These are phyloP conservation scores for Nectonema munidae DNA, from an alignment of 2,888 invertebrate genomes.

Conservation along the genomic window DNA sequence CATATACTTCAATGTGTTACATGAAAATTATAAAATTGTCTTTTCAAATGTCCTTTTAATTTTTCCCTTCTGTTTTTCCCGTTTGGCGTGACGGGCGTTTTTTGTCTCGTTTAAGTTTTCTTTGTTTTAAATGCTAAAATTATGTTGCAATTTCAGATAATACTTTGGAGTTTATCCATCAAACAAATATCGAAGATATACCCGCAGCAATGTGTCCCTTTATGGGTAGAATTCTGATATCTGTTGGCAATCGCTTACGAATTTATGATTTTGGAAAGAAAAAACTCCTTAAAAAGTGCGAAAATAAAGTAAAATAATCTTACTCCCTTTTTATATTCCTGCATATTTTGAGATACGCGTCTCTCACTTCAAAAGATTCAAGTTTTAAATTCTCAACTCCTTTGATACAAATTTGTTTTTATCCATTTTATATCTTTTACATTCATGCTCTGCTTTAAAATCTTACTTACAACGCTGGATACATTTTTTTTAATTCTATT, in stretches of 20 bases:
- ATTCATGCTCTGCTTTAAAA: not conserved
- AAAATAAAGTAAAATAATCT: slow-evolving; percentile 38
- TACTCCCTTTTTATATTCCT: slow-evolving; percentile 8
- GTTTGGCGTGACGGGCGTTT: too few species aligned
- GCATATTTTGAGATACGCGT: not conserved
- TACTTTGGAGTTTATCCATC: slow-evolving; percentile 56
- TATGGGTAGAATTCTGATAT: slow-evolving; percentile 58
- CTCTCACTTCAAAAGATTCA: not conserved
- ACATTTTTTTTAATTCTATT: too few species aligned
- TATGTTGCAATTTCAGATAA: too few species aligned
- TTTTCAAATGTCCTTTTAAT: too few species aligned
- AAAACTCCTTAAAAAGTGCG: slow-evolving; percentile 76
- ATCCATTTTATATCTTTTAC: not conserved
- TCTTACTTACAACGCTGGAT: not conserved
- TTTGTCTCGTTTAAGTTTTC: too few species aligned
- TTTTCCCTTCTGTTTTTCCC: too few species aligned
- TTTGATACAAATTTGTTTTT: slow-evolving; percentile 14
- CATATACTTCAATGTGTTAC: too few species aligned
- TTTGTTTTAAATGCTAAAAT: too few species aligned
- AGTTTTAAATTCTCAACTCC: not conserved
- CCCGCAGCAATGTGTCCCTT: slow-evolving; percentile 52
- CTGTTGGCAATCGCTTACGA: slow-evolving; percentile 57
- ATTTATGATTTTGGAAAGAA: slow-evolving; percentile 85
- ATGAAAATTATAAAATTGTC: too few species aligned
- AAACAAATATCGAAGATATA: slow-evolving; percentile 63